These are phyloP conservation scores for Drosophila sp. DNA, from an alignment of 1,140 invertebrate species.

Conservation along the genomic window DNA sequence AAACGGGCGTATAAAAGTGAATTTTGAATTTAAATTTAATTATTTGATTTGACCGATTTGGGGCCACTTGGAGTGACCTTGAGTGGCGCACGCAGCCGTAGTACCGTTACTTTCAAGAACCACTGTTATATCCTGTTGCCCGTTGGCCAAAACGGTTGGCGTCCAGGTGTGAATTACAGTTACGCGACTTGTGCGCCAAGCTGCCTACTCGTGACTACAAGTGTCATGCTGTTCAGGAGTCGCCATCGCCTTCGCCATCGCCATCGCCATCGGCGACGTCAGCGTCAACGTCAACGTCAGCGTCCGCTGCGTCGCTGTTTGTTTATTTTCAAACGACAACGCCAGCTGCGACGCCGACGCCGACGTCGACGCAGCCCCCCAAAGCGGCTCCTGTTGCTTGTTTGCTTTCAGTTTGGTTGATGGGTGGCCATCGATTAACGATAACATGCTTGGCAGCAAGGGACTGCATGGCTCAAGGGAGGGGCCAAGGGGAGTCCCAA, in stretches of 20 bases:
- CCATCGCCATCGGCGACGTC: slow-evolving; percentile 2
- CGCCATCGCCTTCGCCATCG: slow-evolving; percentile 24
- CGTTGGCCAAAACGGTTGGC: slow-evolving; percentile 1
- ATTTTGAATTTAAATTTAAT: slow-evolving; percentile 23
- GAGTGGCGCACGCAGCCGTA: slow-evolving; percentile 48
- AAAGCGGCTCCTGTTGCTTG: slow-evolving; percentile 76
- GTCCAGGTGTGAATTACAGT: slow-evolving; percentile 54
- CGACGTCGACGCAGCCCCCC: slow-evolving; percentile 35
- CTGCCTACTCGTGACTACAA: slow-evolving; percentile 52
- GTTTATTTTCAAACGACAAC: slow-evolving; percentile 26
- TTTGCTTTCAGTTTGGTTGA: slow-evolving; percentile 72
- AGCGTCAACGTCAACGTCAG: neutral
- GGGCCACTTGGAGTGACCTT: slow-evolving; percentile 26
- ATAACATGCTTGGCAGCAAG: slow-evolving; percentile 49
- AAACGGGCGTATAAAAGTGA: neutral
- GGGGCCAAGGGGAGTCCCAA: neutral
- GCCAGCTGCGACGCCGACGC: slow-evolving; percentile 17
- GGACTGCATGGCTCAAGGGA: too few relatives aligned
- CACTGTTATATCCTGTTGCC: slow-evolving; percentile 19
- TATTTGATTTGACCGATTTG: slow-evolving; percentile 6
- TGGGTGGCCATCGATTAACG: slow-evolving; percentile 79
- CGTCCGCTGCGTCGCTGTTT: slow-evolving; percentile 31
- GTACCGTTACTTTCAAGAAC: neutral
- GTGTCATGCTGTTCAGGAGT: slow-evolving; percentile 53
- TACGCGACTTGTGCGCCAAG: slow-evolving; percentile 48